Base-by-base conservation (phyloP, 1,140 invertebrate species). In the Drosophila tristis region DNA sequence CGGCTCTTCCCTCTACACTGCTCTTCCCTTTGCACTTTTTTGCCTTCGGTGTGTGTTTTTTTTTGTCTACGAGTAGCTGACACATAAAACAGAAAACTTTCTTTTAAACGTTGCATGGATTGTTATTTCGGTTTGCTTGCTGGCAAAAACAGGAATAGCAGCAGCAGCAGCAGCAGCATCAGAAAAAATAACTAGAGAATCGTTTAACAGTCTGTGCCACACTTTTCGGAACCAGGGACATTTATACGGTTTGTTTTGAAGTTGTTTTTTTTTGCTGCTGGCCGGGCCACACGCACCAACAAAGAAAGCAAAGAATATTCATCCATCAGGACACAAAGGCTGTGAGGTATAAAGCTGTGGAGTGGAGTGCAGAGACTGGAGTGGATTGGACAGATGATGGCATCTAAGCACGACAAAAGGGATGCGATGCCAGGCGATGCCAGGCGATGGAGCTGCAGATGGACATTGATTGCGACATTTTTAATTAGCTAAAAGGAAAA, bases 171-270 rank as follows among this genome's bases (percentile, higher is more conserved):
- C 68, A 75, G 60, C 58, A 65, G 23, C 65, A 31, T 53, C 20
- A 55, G 71, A 76, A 35, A 57, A 74, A 86, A 80, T 62, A 80
- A 48, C 31, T 4, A 35, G 31, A 35, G 35, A 39, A 39, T 39
- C 70, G 84, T 79, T 82, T 79, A 79, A 84, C 71, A 85, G 66
- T 84, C 80, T 75, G 70, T 75, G 80, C 66, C 82, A 82, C 76
- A 79, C 70, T 72, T 78, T 78, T 55, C 44, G 58, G 11, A 39
- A 11, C 25, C 72, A 64, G 67, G 35, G 78, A 89, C 84, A 84
- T 87, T 87, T 87, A 89, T 87, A 74, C 59, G 84, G 64, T 77
- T 87, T 82, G 84, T 87, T 86, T 87, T 78, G 43, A 72, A 82
- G 73, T 80, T 81, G 57, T 77, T 86, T 57, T 47, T 67, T 64